Evolutionary conservation across 2,797 vertebrate species (phyloP).

Genomic region (Holocentrus rufus): DNA sequence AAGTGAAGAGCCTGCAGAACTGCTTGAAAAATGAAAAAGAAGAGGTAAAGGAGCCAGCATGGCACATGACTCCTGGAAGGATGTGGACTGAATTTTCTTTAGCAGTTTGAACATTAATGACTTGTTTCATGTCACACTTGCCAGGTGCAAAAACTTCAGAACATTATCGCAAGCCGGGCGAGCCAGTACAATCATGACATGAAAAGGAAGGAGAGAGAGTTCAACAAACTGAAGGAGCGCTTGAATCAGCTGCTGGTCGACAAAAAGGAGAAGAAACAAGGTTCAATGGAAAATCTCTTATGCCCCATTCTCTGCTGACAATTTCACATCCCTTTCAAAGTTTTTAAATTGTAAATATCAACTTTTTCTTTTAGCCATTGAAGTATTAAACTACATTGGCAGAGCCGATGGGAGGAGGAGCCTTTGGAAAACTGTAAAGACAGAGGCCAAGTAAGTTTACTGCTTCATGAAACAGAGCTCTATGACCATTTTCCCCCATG

Average conservation of each 20-base stretch:
- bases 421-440: conserved; percentile 94
- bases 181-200: conserved; percentile 96
- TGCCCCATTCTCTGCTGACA: background rate
- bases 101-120: background rate
- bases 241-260: conserved; percentile 93
- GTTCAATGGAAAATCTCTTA: conserved; percentile 65
- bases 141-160: conserved; percentile 95
- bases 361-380: conserved; percentile 85
- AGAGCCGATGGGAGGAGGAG: conserved; percentile 94
- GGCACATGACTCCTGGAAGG: background rate
- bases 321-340: background rate
- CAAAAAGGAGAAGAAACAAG: conserved; percentile 93
- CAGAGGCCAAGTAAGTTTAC: conserved; percentile 88
- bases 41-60: conserved; percentile 83
- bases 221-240: conserved; percentile 93
- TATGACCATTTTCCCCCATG: background rate
- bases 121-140: conserved; percentile 19
- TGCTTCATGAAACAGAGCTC: background rate
- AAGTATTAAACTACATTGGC: conserved; percentile 92
- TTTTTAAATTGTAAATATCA: background rate
- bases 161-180: conserved; percentile 92
- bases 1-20: conserved; percentile 91
- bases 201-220: conserved; percentile 97
- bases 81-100: background rate
- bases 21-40: conserved; percentile 96